A percentile compares a stretch with the other conserved stretches of the same genome.
phyloP scores from a whole-genome alignment of 2,888 invertebrate species.

The Meloe dianella region DNA sequence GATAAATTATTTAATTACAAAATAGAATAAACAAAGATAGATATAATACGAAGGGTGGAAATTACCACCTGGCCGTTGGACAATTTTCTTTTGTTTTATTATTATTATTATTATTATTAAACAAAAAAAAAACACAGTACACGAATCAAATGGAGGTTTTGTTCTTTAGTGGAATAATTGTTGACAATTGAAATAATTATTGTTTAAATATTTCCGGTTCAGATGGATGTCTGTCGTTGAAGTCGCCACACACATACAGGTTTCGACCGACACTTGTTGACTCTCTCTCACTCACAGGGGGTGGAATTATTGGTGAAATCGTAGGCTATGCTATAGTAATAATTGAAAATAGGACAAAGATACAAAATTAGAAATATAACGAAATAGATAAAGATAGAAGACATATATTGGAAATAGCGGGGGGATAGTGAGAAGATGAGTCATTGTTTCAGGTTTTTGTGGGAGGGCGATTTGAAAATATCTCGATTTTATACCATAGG shows the following conservation, averaged over 20 bases:
- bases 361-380: too few species aligned
- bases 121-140: not conserved
- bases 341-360: too few species aligned
- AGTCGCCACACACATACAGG: not conserved
- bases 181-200: not conserved
- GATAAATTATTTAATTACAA: too few species aligned
- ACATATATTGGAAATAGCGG: not conserved
- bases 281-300: not conserved
- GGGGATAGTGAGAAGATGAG: too few species aligned
- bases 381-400: too few species aligned
- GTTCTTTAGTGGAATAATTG: not conserved
- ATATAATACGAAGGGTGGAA: too few species aligned
- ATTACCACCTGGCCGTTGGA: too few species aligned
- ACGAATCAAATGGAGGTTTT: not conserved
- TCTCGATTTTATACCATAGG: too few species aligned
- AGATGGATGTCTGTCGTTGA: conserved; percentile 5
- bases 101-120: not conserved
- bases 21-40: too few species aligned
- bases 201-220: conserved; percentile 1
- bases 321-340: too few species aligned
- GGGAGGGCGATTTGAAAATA: too few species aligned
- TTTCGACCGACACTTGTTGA: conserved; percentile 3
- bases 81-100: not conserved
- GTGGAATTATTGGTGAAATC: not conserved
- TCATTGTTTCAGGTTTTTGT: too few species aligned